Conservation (phyloP, 2,113 vertebrate species). For the Sula dactylatra region DNA sequence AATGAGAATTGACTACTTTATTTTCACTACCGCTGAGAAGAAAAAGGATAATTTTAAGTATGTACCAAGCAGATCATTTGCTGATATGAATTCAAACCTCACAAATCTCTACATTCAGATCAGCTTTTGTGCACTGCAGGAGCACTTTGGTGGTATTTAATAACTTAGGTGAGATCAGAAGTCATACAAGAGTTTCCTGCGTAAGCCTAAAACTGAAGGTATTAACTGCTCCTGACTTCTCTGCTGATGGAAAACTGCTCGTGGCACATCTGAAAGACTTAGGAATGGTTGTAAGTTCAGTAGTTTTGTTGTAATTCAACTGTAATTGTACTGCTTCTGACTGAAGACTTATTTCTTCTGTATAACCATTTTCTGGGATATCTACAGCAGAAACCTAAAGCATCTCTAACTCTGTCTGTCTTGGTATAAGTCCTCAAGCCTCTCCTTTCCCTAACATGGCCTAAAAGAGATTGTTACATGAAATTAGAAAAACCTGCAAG, state of each 20-base stretch:
- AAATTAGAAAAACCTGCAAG: background rate
- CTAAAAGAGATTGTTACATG: background rate
- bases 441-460: background rate
- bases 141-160: background rate
- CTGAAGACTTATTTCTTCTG: background rate
- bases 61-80: background rate
- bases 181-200: background rate
- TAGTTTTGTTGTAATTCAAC: background rate
- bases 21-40: background rate
- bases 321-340: background rate
- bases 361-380: background rate
- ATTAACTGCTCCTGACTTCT: background rate
- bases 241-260: background rate
- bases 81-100: background rate
- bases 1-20: background rate
- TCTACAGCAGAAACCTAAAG: background rate
- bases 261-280: background rate
- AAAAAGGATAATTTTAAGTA: background rate
- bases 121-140: background rate
- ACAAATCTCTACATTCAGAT: background rate
- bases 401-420: background rate
- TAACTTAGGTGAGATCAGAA: background rate
- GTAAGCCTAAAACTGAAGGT: background rate
- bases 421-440: background rate
- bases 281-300: background rate